Evolutionary conservation across 2,797 vertebrate genomes (phyloP).

Genomic region (Rhyacichthys aspro): DNA sequence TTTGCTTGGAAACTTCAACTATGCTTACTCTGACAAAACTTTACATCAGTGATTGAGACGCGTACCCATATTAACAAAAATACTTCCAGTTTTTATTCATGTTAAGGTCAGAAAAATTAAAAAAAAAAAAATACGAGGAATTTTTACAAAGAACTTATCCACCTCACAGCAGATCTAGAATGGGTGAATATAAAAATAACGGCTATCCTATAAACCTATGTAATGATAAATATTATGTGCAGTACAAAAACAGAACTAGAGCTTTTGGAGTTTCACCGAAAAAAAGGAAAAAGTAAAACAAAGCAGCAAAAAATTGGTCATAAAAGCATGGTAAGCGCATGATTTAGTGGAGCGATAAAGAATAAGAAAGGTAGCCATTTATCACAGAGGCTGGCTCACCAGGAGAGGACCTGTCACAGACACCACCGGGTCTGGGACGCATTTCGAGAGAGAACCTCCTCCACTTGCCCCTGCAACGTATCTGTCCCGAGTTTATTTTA

Average conservation of each 20-base stretch:
- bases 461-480: slow-evolving; percentile 64
- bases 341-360: slow-evolving; percentile 86
- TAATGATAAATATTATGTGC: slow-evolving; percentile 36
- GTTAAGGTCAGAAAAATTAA: too few relatives aligned
- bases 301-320: slow-evolving; percentile 81
- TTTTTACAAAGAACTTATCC: too few relatives aligned
- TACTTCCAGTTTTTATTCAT: too few relatives aligned
- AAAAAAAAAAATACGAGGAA: too few relatives aligned
- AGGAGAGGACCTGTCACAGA: slow-evolving; percentile 80
- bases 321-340: slow-evolving; percentile 82
- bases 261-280: slow-evolving; percentile 72
- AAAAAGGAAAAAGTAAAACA: slow-evolving; percentile 71
- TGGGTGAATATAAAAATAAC: too few relatives aligned
- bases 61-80: too few relatives aligned
- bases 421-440: slow-evolving; percentile 72
- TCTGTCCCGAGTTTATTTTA: too few relatives aligned
- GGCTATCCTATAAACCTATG: slow-evolving; percentile 35
- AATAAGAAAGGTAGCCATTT: slow-evolving; percentile 81
- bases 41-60: too few relatives aligned
- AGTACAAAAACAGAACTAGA: slow-evolving; percentile 36
- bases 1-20: too few relatives aligned
- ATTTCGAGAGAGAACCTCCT: slow-evolving; percentile 53
- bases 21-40: too few relatives aligned
- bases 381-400: slow-evolving; percentile 80
- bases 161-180: too few relatives aligned